Conservation (phyloP, 1,140 invertebrate genomes). For the Microplitis mediator region DNA sequence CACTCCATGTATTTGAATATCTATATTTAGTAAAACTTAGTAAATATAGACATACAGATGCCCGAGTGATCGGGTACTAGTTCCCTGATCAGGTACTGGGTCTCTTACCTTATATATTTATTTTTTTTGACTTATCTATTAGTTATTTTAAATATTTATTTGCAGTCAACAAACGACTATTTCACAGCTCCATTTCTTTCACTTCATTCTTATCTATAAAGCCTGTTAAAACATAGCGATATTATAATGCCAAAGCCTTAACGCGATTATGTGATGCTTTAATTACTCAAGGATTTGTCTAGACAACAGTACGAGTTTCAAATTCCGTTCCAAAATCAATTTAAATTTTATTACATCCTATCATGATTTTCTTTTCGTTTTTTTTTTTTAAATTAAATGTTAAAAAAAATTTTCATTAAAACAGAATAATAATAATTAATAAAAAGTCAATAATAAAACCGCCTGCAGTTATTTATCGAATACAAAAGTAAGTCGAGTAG, state of each 20-base stretch:
- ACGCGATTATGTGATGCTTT: slow-evolving; percentile 29
- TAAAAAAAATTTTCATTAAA: too few relatives aligned
- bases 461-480: too few relatives aligned
- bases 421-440: too few relatives aligned
- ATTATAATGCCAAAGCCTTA: slow-evolving; percentile 33
- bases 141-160: slow-evolving; percentile 8
- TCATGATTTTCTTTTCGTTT: too few relatives aligned
- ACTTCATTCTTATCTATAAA: slow-evolving; percentile 1
- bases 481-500: too few relatives aligned
- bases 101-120: neutral
- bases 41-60: too few relatives aligned
- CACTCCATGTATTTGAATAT: too few relatives aligned
- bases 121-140: neutral
- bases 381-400: too few relatives aligned
- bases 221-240: slow-evolving; percentile 35
- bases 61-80: too few relatives aligned
- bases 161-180: slow-evolving; percentile 58
- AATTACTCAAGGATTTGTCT: slow-evolving; percentile 18
- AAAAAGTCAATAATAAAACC: too few relatives aligned
- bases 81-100: too few relatives aligned
- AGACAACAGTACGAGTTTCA: slow-evolving; percentile 28
- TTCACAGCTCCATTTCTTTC: slow-evolving; percentile 57
- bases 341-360: neutral
- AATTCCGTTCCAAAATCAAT: neutral
- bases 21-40: too few relatives aligned